These are phyloP conservation scores for Caenorhabditis sp. DNA, from an alignment of 2,888 invertebrate genomes.

Conservation along the genomic window DNA sequence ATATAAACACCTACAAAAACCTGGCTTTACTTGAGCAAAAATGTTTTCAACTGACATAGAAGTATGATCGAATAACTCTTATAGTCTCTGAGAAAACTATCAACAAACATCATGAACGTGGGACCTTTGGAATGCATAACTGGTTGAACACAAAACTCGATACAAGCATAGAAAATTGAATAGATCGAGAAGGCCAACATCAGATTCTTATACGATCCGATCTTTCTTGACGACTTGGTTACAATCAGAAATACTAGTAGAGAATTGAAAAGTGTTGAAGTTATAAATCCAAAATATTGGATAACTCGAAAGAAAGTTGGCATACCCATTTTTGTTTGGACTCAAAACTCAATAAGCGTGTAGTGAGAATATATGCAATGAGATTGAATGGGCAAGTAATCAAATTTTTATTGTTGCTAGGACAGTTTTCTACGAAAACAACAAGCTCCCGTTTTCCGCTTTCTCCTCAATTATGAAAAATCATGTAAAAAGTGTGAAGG, in stretches of 20 bases:
- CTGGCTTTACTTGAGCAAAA: too few relatives aligned
- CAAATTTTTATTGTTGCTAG: too few relatives aligned
- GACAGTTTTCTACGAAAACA: too few relatives aligned
- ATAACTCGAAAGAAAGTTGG: neutral
- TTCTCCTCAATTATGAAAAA: too few relatives aligned
- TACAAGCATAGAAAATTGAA: neutral
- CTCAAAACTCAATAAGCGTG: too few relatives aligned
- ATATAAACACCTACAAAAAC: neutral
- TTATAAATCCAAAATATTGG: neutral
- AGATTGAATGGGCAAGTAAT: too few relatives aligned
- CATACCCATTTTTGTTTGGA: too few relatives aligned
- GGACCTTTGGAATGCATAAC: neutral
- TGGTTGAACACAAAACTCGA: constrained; percentile 1
- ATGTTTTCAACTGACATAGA: neutral
- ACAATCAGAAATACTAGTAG: neutral
- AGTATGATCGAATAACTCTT: neutral
- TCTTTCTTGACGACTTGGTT: neutral
- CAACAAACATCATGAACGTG: neutral
- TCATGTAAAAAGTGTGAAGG: too few relatives aligned
- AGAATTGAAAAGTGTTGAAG: neutral
- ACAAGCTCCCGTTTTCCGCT: too few relatives aligned
- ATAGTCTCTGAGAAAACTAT: neutral
- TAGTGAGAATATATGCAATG: too few relatives aligned
- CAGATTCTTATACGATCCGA: constrained; percentile 2
- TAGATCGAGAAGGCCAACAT: neutral